Evolutionary conservation across 2,888 invertebrate species (phyloP), one percentile per base, ranked within the genome.

Genomic region (Acholoe squamosa): DNA sequence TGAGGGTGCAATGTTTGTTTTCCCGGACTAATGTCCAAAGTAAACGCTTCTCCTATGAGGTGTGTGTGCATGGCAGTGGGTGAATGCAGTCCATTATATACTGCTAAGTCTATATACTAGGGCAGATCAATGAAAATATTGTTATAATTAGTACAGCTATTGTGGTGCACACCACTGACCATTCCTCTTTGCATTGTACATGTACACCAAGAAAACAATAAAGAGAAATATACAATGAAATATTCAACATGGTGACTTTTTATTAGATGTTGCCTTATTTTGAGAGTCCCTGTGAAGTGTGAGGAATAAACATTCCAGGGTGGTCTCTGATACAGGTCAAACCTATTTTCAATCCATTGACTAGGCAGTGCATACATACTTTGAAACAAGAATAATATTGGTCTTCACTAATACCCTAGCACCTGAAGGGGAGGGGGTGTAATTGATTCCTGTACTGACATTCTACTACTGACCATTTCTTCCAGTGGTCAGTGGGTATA

Each of bases 1-100:
- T n/a, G 14, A 3, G 19, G 28, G 71, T 71, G n/a, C 5, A 71
- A 28, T 71, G 71, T 71, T 71, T 71, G 71, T 25, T 71, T 71
- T 71, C 71, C 71, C 28, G 3, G 71, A 28, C 71, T 71, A 71
- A 71, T 71, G 71, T 71, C 28, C 71, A 71, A 71, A 22, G 71
- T 71, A 25, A 71, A 71, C 71, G 25, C 28, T 28, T 28, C 28
- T 28, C 31, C n/a, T 7, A 19, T 12, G 22, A 61, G 3, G 19
- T n/a, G 14, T 61, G 61, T 61, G 61, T 3, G 3, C 61, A 61
- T 61, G n/a, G n/a, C n/a, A n/a, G n/a, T n/a, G n/a, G n/a, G n/a
- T n/a, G n/a, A 43, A 43, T 43, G 43, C 43, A 43, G 43, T 10
- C 43, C 43, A 43, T 43, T 43, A 43, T 43, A 10, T 43, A 43